Evolutionary conservation across 2,888 invertebrate genomes (phyloP), one percentile per base, ranked within the genome.

Genomic region (Carcina quercana): DNA sequence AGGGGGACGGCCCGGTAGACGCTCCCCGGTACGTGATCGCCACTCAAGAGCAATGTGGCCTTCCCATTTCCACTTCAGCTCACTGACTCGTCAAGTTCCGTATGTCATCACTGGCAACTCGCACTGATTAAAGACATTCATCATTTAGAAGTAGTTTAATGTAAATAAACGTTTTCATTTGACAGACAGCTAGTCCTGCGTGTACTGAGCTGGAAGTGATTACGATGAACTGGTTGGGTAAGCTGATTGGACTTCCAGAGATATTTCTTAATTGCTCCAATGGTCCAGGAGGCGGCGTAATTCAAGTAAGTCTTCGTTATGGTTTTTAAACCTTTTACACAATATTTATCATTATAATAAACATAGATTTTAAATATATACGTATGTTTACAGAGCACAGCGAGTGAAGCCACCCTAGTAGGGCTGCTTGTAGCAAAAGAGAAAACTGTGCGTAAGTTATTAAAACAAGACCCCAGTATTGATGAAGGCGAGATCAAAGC

Each of bases 141-240:
- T n/a, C n/a, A n/a, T n/a, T n/a, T n/a, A n/a, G n/a, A n/a, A n/a
- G n/a, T n/a, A n/a, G n/a, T n/a, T n/a, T n/a, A n/a, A n/a, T n/a
- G n/a, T n/a, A n/a, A n/a, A n/a, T n/a, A n/a, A n/a, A n/a, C n/a
- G n/a, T n/a, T n/a, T n/a, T n/a, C n/a, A n/a, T n/a, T n/a, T n/a
- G n/a, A 10, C 51, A 93, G 93, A 88, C 91, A 42, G 85, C 93
- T 13, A 92, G 93, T 55, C 95, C 95, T 0, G 95, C 94, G 0
- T 96, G 94, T 62, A 97, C 97, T 0, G 97, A 97, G 71, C 83
- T 97, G 14, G 97, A 97, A 78, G 93, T 96, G 8, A 87, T 93
- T 1, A 93, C 94, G 45, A 92, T 96, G 92, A 94, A 97, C 65
- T 97, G 97, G 97, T 73, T 97, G 25, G 97, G 93, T 2, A 94